These are phyloP conservation scores for Scleropages formosus DNA, from an alignment of 2,797 vertebrate species.

Conservation along the genomic window DNA sequence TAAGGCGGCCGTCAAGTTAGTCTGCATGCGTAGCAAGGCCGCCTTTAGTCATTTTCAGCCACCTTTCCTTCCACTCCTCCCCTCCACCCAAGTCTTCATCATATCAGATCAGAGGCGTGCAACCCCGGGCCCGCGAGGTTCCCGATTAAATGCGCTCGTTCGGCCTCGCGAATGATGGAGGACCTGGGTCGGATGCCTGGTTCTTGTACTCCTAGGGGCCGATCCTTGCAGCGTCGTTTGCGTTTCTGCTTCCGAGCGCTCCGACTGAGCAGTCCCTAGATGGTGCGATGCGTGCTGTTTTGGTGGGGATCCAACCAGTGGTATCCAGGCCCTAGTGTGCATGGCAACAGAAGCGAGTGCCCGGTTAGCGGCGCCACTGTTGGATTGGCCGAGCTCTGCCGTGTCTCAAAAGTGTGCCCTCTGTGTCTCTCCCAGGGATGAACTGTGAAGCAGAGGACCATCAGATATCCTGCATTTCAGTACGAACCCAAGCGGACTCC, in stretches of 20 bases:
- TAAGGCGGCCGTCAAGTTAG: background rate
- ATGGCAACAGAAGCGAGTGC: too few species aligned
- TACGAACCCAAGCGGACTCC: conserved; percentile 71
- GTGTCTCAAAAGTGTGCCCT: background rate
- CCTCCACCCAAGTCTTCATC: background rate
- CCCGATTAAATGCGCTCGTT: too few species aligned
- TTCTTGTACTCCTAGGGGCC: background rate
- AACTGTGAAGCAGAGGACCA: conserved; percentile 87
- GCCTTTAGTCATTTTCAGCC: background rate
- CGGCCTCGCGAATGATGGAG: background rate
- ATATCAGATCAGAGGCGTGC: background rate
- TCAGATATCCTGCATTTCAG: conserved; percentile 66
- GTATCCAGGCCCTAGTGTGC: too few species aligned
- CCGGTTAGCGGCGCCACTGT: too few species aligned
- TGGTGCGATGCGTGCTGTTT: background rate
- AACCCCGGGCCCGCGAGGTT: background rate
- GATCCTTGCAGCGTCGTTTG: background rate
- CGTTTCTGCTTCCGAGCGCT: background rate
- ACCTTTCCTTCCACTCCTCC: background rate
- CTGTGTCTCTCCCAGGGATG: conserved; percentile 78
- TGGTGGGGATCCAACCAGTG: too few species aligned
- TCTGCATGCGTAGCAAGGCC: background rate
- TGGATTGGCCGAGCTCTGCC: background rate
- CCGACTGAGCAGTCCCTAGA: background rate
- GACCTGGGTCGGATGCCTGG: background rate